Evolutionary conservation across 1,140 invertebrate species (phyloP), one percentile per base, ranked within the genome.

Genomic region (Hyles vespertilio): DNA sequence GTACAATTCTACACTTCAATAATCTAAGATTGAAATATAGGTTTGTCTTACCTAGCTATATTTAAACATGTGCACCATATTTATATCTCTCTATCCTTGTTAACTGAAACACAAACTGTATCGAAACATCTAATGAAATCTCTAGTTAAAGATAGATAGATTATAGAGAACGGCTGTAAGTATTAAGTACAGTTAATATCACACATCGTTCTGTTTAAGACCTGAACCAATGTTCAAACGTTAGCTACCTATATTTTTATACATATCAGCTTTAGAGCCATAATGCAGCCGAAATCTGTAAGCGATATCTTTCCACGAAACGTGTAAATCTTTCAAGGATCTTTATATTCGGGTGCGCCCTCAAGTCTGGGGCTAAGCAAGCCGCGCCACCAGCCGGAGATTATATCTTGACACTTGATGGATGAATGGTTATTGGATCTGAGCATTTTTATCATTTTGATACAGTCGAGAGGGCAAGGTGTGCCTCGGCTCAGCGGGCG

Each of bases 351-450:
- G 78, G 61, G 58, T 74, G 70, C 62, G 57, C 73, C 73, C 76
- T 40, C 72, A 61, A 68, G 65, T 67, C 62, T 60, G 72, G 77
- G 76, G 82, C 82, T 87, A 84, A 86, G 82, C 81, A 77, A 80
- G 82, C 83, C 76, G 81, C 69, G 59, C 68, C 70, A 56, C 62
- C 63, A 66, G 72, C 81, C 80, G 70, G 55, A 90, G 88, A 89
- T 90, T 89, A 89, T 89, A 90, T 90, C 89, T 89, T 87, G 89
- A 90, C 89, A 89, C 81, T 83, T 90, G 89, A 90, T 90, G 88
- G 89, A 90, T 90, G 89, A 90, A 90, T 90, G 89, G 88, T 90
- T 90, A 90, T 90, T 90, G 88, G 88, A 81, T 89, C 86, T 89
- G 80, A 84, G 87, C 87, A 86, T 89, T 88, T 90, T 90, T 90